Conservation (phyloP, 1,140 invertebrate species). For the Luehdorfia chinensis region DNA sequence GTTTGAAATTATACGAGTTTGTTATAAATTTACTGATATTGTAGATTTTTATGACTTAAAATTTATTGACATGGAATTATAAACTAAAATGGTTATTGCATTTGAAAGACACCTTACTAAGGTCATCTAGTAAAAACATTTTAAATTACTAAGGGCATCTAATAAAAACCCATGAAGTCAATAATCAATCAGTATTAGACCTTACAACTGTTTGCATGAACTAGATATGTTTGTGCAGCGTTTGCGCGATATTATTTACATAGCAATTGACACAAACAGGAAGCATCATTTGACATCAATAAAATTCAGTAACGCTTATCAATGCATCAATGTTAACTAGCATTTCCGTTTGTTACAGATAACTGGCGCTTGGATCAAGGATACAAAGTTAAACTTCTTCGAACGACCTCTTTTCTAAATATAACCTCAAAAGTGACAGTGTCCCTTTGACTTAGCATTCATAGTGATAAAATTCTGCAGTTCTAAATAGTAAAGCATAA, state of each 20-base stretch:
- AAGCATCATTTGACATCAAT: slow-evolving; percentile 1
- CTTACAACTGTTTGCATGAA: no score
- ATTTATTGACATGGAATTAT: no score
- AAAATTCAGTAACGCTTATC: neutral
- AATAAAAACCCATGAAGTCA: no score
- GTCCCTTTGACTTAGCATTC: slow-evolving; percentile 23
- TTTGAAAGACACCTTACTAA: no score
- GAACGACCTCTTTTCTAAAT: slow-evolving; percentile 4
- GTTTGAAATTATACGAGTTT: no score
- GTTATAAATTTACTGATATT: no score
- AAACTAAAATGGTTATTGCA: no score
- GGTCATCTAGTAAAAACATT: no score
- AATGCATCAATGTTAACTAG: slow-evolving; percentile 9
- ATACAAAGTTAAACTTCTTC: neutral
- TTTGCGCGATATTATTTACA: neutral
- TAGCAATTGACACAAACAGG: slow-evolving; percentile 5
- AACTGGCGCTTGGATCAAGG: slow-evolving; percentile 12
- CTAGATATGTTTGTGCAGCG: no score
- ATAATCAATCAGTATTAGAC: no score
- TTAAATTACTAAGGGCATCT: no score
- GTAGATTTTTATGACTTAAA: no score
- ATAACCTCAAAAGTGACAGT: slow-evolving; percentile 26
- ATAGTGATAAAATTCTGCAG: slow-evolving; percentile 22
- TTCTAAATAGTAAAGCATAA: slow-evolving; percentile 18
- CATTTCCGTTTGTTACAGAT: slow-evolving; percentile 30